phyloP scores from a whole-genome alignment of 64 coral and sea anemone genomes.

The Cladopsammia gracilis region DNA sequence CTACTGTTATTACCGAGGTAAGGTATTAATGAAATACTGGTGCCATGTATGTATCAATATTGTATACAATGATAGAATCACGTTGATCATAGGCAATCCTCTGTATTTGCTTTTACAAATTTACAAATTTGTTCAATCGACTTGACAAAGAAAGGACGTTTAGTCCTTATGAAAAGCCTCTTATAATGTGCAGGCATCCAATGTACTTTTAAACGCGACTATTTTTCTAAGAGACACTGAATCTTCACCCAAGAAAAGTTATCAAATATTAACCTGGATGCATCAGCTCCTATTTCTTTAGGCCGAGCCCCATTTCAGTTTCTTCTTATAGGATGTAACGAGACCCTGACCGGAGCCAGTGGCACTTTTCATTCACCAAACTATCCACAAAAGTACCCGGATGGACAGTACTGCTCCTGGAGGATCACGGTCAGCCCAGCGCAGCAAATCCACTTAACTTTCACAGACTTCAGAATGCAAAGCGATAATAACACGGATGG shows the following conservation, averaged over 20 bases:
- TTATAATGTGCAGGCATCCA: too few species aligned
- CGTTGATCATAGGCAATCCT: too few species aligned
- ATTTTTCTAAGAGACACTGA: not conserved
- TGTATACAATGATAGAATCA: too few species aligned
- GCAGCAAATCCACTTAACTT: not conserved
- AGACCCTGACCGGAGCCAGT: not conserved
- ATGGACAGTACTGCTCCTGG: conserved; percentile 37
- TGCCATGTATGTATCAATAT: too few species aligned
- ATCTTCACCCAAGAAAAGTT: not conserved
- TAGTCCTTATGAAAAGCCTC: too few species aligned
- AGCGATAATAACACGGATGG: not conserved
- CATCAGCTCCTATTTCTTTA: too few species aligned
- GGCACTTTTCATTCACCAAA: conserved; percentile 51
- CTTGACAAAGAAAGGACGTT: too few species aligned
- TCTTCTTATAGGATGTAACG: not conserved
- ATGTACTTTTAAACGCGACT: too few species aligned
- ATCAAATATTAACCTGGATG: too few species aligned
- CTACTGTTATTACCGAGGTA: conserved; percentile 84
- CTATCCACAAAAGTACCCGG: not conserved
- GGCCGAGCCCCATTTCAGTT: too few species aligned
- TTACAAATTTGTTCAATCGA: too few species aligned
- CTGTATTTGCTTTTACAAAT: too few species aligned
- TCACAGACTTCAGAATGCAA: conserved; percentile 15
- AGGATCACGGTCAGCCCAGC: not conserved
- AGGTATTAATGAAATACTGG: not conserved